Evolutionary conservation across 2,888 invertebrate genomes (phyloP).

Genomic region (Epinotia bilunana): DNA sequence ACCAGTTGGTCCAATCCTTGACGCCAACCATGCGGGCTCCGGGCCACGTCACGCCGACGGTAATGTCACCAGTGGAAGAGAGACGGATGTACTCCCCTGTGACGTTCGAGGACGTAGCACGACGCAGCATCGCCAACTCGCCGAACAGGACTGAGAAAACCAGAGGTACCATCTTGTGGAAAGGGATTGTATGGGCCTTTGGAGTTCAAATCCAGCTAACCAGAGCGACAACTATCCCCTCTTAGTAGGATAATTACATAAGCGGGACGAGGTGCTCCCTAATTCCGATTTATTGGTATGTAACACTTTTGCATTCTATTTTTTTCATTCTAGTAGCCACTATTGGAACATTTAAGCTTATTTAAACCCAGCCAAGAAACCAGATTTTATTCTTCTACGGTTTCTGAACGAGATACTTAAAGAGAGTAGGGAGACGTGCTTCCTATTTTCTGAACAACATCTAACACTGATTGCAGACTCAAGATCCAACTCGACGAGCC

Average conservation of each 20-base stretch:
- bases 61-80: slow-evolving; percentile 84
- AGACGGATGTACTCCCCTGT: slow-evolving; percentile 92
- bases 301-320: no score
- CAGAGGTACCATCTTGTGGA: slow-evolving; percentile 55
- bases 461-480: slow-evolving; percentile 76
- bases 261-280: no score
- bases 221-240: no score
- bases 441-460: background rate
- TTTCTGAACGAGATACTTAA: no score
- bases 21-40: slow-evolving; percentile 54
- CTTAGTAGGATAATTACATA: no score
- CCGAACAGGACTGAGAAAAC: slow-evolving; percentile 82
- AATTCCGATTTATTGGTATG: no score
- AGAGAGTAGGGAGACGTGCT: background rate
- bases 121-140: slow-evolving; percentile 91
- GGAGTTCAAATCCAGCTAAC: no score
- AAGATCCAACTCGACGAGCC: slow-evolving; percentile 88
- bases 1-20: slow-evolving; percentile 46
- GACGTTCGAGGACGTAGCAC: slow-evolving; percentile 92
- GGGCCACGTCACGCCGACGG: slow-evolving; percentile 56
- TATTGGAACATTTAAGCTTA: no score
- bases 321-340: no score
- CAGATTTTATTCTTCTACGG: no score
- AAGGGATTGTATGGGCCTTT: no score
- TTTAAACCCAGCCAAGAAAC: no score